phyloP scores from a whole-genome alignment of 2,888 invertebrate genomes.

The Tanytarsus gracilentus region DNA sequence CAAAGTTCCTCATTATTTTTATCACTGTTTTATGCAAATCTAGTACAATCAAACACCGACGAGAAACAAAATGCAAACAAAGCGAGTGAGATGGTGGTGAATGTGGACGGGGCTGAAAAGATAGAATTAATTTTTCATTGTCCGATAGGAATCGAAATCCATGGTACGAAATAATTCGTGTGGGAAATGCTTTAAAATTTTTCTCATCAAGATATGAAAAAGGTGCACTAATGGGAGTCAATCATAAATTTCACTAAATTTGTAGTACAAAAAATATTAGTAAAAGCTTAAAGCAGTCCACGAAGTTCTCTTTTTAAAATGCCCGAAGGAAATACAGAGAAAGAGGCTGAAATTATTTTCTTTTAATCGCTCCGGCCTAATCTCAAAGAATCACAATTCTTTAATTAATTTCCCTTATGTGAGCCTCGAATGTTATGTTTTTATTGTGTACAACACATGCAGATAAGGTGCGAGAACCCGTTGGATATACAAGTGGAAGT shows the following conservation, averaged over 20 bases:
- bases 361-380: slow-evolving; percentile 20
- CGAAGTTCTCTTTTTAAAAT: no score
- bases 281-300: no score
- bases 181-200: no score
- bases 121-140: no score
- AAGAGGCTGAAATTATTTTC: slow-evolving; percentile 19
- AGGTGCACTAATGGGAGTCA: no score
- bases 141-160: no score
- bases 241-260: no score
- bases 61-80: not conserved
- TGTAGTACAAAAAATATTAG: no score
- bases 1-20: slow-evolving; percentile 7
- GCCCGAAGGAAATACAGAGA: no score
- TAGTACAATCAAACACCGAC: not conserved
- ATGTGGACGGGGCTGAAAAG: not conserved
- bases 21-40: slow-evolving; percentile 23
- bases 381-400: slow-evolving; percentile 24
- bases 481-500: not conserved
- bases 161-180: no score
- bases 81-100: not conserved
- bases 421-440: slow-evolving; percentile 7
- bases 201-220: no score
- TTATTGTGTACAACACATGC: not conserved
- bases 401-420: slow-evolving; percentile 24
- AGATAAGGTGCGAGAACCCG: not conserved